Percentiles rank a stretch among this genome's conserved stretches.
phyloP scores from a whole-genome alignment of 2,113 vertebrate species.

The Carlito syrichta region DNA sequence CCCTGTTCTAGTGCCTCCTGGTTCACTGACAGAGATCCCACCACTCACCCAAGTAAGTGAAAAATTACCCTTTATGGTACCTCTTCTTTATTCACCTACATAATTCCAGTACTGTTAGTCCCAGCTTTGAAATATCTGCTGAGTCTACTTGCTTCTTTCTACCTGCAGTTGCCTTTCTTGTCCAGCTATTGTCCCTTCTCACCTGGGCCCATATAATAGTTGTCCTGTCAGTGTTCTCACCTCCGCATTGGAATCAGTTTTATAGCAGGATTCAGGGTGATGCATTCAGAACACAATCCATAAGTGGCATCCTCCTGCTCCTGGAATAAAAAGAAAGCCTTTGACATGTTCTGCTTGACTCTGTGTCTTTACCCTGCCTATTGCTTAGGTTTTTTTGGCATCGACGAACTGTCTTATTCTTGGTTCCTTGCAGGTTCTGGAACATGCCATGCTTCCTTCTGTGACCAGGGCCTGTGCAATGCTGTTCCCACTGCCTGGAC shows the following conservation, averaged over 20 bases:
- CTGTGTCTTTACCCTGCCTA: not conserved
- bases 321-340: not conserved
- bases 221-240: accelerated
- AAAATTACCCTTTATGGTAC: not conserved
- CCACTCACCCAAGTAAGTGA: not conserved
- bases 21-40: not conserved
- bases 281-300: not conserved
- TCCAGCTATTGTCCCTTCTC: too few relatives aligned
- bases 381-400: not conserved
- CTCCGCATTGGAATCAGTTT: not conserved
- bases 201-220: not conserved
- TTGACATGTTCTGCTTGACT: accelerated
- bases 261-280: not conserved
- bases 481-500: not conserved
- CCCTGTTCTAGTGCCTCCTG: not conserved
- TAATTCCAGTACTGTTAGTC: too few relatives aligned
- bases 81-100: too few relatives aligned
- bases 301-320: not conserved
- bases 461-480: not conserved
- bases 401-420: not conserved
- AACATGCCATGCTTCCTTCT: not conserved
- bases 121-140: not conserved
- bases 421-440: not conserved
- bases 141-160: not conserved
- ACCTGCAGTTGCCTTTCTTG: not conserved